Evolutionary conservation across 2,888 invertebrate genomes (phyloP).

Genomic region (Helobdella robusta): DNA sequence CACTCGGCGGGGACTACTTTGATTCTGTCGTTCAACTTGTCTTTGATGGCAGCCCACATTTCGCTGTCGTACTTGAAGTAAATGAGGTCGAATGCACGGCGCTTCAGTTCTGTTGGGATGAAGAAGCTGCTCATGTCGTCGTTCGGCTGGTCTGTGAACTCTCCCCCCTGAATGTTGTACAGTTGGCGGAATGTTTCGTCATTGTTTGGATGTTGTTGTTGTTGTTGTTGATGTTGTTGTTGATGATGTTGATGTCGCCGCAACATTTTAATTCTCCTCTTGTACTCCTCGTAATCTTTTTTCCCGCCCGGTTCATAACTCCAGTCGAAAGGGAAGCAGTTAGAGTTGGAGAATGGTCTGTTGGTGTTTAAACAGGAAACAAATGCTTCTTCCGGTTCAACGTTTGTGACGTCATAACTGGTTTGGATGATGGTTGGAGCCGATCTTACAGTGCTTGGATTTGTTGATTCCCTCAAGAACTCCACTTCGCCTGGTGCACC

Average conservation of each 20-base stretch:
- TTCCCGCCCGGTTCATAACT: constrained; percentile 7
- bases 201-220: too few relatives aligned
- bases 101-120: neutral
- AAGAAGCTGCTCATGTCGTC: too few relatives aligned
- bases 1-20: neutral
- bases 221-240: neutral
- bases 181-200: too few relatives aligned
- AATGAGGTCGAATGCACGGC: neutral
- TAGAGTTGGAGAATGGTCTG: constrained; percentile 11
- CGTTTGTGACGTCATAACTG: too few relatives aligned
- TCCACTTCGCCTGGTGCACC: neutral
- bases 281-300: constrained; percentile 9
- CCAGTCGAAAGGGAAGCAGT: constrained; percentile 6
- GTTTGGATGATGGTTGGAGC: too few relatives aligned
- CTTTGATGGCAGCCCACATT: constrained; percentile 59
- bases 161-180: neutral
- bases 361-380: too few relatives aligned
- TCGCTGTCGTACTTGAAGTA: constrained; percentile 4
- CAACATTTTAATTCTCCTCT: constrained; percentile 5
- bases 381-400: too few relatives aligned
- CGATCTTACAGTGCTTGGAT: constrained; percentile 15
- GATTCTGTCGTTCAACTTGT: constrained; percentile 61
- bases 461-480: neutral
- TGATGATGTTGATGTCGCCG: neutral
- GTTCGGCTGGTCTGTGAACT: neutral